phyloP scores from a whole-genome alignment of 2,888 invertebrate genomes.

The Boloria selene region DNA sequence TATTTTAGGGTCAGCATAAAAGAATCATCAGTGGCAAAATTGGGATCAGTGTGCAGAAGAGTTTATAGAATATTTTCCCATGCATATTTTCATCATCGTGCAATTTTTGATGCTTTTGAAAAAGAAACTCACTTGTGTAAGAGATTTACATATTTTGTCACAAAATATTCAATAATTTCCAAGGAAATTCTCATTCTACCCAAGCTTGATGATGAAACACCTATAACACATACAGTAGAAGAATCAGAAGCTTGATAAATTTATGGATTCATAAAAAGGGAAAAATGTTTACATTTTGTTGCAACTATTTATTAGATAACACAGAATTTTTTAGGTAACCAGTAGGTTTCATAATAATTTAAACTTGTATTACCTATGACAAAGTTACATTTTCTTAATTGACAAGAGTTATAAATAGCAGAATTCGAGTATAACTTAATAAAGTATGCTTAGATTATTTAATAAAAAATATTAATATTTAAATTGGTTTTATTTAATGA shows the following conservation, averaged over 20 bases:
- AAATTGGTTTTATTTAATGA: too few species aligned
- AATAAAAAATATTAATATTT: too few species aligned
- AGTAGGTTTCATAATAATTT: constrained; percentile 12
- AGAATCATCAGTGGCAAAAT: constrained; percentile 98
- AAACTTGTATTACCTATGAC: constrained; percentile 3
- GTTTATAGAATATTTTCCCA: constrained; percentile 99
- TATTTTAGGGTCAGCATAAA: constrained; percentile 96
- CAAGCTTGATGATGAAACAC: constrained; percentile 91
- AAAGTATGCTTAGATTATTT: too few species aligned
- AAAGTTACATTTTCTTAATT: background rate
- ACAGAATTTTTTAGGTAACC: background rate
- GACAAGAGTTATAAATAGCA: constrained; percentile 7
- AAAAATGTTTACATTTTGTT: background rate
- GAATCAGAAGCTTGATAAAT: constrained; percentile 76
- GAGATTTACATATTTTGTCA: constrained; percentile 98
- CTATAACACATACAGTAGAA: constrained; percentile 77
- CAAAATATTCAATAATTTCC: constrained; percentile 98
- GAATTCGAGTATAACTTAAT: too few species aligned
- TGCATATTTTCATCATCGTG: constrained; percentile 98
- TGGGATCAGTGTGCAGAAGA: constrained; percentile 98
- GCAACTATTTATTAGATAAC: background rate
- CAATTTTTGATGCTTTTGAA: constrained; percentile 99
- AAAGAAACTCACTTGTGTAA: constrained; percentile 97
- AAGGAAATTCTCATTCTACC: constrained; percentile 99
- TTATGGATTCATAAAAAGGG: background rate